These are phyloP conservation scores for Acleris cristana DNA, from an alignment of 2,888 invertebrate genomes.

Conservation along the genomic window DNA sequence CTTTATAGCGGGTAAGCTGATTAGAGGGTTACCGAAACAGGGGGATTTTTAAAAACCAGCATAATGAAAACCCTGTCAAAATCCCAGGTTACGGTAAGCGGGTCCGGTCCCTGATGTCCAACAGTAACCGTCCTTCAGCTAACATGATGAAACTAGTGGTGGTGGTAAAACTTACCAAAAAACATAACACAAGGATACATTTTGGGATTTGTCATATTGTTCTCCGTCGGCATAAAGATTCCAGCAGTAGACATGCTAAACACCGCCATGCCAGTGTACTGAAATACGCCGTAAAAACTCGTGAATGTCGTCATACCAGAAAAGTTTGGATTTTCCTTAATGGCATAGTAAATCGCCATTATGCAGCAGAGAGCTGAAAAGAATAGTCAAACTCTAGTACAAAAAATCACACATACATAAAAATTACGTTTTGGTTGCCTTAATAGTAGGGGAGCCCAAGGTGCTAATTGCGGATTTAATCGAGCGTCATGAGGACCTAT, in stretches of 20 bases:
- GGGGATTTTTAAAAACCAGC: too few species aligned
- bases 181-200: slow-evolving; percentile 50
- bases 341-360: slow-evolving; percentile 55
- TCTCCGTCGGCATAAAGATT: slow-evolving; percentile 64
- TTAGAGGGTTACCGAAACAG: too few species aligned
- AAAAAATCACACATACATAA: neutral
- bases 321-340: slow-evolving; percentile 53
- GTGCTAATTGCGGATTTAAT: too few species aligned
- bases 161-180: slow-evolving; percentile 49
- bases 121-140: too few species aligned
- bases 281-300: slow-evolving; percentile 44
- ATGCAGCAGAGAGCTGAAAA: slow-evolving; percentile 57
- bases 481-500: too few species aligned
- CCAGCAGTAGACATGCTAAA: slow-evolving; percentile 81
- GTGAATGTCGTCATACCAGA: slow-evolving; percentile 41
- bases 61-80: too few species aligned
- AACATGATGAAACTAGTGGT: too few species aligned
- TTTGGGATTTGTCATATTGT: slow-evolving; percentile 63
- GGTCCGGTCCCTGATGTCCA: too few species aligned
- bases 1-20: too few species aligned
- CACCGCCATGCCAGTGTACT: slow-evolving; percentile 80
- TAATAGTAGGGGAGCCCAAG: too few species aligned
- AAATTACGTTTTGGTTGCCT: too few species aligned
- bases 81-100: too few species aligned
- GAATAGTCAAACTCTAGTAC: neutral